Evolutionary conservation across 2,797 vertebrate species (phyloP).

Genomic region (Xerus rutilus): DNA sequence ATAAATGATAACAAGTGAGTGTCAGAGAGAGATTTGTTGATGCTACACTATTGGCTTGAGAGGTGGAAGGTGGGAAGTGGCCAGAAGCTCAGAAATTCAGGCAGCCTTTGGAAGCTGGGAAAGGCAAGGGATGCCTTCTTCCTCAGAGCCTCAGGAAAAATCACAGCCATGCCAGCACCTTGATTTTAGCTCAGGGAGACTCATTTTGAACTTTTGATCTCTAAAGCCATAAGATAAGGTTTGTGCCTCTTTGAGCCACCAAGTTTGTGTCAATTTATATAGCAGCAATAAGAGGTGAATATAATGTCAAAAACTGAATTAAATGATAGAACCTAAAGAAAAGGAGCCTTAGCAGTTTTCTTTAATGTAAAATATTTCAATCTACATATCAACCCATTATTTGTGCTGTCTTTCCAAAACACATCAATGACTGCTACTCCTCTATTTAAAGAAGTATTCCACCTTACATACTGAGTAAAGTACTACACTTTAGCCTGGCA

Average conservation of each 20-base stretch:
- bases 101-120: neutral
- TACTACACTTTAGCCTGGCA: neutral
- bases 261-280: neutral
- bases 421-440: neutral
- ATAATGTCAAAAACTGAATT: neutral
- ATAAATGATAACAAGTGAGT: neutral
- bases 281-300: conserved; percentile 10
- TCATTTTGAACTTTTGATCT: neutral
- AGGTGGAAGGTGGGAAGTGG: neutral
- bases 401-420: conserved; percentile 9
- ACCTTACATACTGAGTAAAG: neutral
- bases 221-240: neutral
- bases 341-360: neutral
- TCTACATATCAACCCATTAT: neutral
- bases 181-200: neutral
- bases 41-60: neutral
- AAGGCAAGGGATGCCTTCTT: neutral
- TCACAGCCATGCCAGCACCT: neutral
- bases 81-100: neutral
- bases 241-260: neutral
- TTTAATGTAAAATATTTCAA: neutral
- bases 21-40: neutral
- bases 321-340: neutral
- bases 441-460: neutral
- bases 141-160: neutral